These are phyloP conservation scores for Eucidaris tribuloides DNA, from an alignment of 35 echinoderm and acorn worm species.

Conservation along the genomic window DNA sequence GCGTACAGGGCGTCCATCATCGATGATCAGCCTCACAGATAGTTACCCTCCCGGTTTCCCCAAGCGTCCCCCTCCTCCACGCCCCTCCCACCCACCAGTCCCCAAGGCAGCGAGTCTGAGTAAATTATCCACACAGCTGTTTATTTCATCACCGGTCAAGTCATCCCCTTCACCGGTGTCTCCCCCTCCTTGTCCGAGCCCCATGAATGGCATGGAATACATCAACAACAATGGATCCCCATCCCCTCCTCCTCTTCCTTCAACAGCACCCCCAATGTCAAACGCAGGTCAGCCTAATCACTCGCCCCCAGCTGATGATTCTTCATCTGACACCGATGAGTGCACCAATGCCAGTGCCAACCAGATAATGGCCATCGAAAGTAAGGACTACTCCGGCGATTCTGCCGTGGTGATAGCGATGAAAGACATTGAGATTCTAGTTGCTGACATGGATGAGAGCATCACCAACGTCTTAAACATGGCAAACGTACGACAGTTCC, in stretches of 20 bases:
- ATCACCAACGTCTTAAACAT: not conserved
- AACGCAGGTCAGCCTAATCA: not conserved
- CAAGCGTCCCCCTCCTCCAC: constrained; percentile 28
- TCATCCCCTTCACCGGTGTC: not conserved
- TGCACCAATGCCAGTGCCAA: not conserved
- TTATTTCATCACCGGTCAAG: not conserved
- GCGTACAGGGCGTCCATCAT: not conserved
- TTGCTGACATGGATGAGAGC: constrained; percentile 41
- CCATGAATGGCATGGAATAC: not conserved
- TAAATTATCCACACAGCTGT: constrained; percentile 1
- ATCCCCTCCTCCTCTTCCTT: constrained; percentile 69
- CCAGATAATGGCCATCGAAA: constrained; percentile 48
- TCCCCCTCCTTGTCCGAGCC: constrained; percentile 19
- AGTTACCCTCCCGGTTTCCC: not conserved
- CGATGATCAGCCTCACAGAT: constrained; percentile 2
- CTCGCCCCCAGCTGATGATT: not conserved
- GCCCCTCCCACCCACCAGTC: constrained; percentile 32
- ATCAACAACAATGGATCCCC: not conserved
- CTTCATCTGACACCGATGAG: not conserved
- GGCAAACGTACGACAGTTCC: constrained; percentile 39
- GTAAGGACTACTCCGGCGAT: constrained; percentile 61
- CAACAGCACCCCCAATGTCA: constrained; percentile 18
- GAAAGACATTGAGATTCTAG: constrained; percentile 67
- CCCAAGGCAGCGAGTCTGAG: constrained; percentile 26
- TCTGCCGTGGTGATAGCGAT: constrained; percentile 37